phyloP scores from a whole-genome alignment of 1,140 invertebrate species.

The Pararge aegeria region DNA sequence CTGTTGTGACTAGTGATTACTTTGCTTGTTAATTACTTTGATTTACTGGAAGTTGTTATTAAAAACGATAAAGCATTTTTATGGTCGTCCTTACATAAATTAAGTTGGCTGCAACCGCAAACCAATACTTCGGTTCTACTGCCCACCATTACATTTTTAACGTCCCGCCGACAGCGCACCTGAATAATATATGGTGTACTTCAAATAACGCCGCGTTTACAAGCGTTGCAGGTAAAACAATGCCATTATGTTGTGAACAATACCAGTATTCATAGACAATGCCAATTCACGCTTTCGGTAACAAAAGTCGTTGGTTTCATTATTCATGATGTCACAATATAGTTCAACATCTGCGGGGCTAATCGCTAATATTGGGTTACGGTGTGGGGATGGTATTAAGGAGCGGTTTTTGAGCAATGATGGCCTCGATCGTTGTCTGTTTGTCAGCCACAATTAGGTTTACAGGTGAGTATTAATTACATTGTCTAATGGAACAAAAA shows the following conservation, averaged over 20 bases:
- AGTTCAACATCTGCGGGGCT: conserved; percentile 36
- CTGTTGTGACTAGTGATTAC: too few relatives aligned
- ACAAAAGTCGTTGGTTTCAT: conserved; percentile 49
- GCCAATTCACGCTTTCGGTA: conserved; percentile 40
- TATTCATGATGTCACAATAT: conserved; percentile 53
- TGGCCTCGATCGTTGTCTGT: conserved; percentile 38
- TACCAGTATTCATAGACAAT: conserved; percentile 55
- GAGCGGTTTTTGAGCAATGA: conserved; percentile 56
- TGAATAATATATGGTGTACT: conserved; percentile 28
- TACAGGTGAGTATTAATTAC: conserved; percentile 70
- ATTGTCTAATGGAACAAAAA: conserved; percentile 62
- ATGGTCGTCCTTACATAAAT: not conserved
- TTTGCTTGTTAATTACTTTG: too few relatives aligned
- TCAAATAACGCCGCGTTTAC: conserved; percentile 27
- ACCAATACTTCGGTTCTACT: conserved; percentile 5
- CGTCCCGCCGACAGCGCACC: not conserved
- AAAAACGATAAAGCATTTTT: too few relatives aligned
- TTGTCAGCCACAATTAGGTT: conserved; percentile 61
- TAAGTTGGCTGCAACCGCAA: not conserved
- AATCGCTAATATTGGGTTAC: conserved; percentile 38
- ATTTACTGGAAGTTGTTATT: too few relatives aligned
- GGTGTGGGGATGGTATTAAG: conserved; percentile 32
- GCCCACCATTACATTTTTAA: conserved; percentile 3
- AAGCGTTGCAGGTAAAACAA: conserved; percentile 46
- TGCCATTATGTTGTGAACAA: conserved; percentile 57